Evolutionary conservation across 2,888 invertebrate genomes (phyloP), one percentile per base, ranked within the genome.

Genomic region (Pterostichus madidus): DNA sequence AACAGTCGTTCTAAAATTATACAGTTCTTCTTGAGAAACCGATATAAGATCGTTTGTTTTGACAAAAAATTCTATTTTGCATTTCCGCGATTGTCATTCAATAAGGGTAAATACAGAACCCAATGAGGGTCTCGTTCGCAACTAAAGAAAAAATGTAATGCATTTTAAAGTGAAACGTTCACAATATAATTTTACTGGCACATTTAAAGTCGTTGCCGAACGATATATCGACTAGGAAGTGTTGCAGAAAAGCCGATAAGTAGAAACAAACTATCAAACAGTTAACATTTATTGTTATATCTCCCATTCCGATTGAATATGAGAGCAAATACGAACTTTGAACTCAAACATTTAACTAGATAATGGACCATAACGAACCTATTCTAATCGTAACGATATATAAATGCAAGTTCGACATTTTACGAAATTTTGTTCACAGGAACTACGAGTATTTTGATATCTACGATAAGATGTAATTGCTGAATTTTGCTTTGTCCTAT

Each of bases 201-300:
- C 68, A 35, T 71, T 39, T 17, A 17, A 8, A 39, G 17, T 44
- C 44, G 44, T 39, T 35, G 35, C 8, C 7, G 32, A n/a, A 10
- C 64, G 39, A 64, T 39, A 71, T 71, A 71, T 71, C 68, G 44
- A 35, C 13, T 17, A 8, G 39, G 32, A 64, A 71, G 68, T 71
- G 68, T 71, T 44, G 11, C 68, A 71, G 68, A 44, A 71, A 71
- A 71, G 44, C 68, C 68, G 68, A 71, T 71, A 71, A 71, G 68
- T 44, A 44, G 15, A 71, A 71, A 71, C 68, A 71, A 71, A 71
- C 68, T 71, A 71, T 71, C 68, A 44, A 44, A 17, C 68, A 71
- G 68, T 71, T 71, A 71, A 24, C 68, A 71, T 71, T 71, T 71
- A 71, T 71, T 64, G 64, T 64, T 64, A 64, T 64, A 64, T 64